Evolutionary conservation across 1,140 invertebrate species (phyloP), one percentile per base, ranked within the genome.

Genomic region (Calephelis virginiensis): DNA sequence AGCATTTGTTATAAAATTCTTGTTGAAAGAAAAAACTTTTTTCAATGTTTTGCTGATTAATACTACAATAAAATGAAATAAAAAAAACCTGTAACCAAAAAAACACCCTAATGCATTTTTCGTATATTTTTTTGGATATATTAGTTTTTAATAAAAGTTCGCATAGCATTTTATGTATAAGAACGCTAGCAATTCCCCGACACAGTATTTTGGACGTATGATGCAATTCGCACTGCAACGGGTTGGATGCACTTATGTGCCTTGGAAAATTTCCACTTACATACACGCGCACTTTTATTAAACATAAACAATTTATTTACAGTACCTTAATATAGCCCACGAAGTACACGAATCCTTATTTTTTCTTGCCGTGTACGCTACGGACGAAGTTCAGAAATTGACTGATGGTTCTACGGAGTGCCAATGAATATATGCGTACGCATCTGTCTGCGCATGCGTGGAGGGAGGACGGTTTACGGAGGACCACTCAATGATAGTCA

Each of bases 391-490:
- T 77, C 74, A 71, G 67, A 74, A 70, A 86, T 85, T 84, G 86
- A 89, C 84, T 89, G 84, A 71, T 80, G 72, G 61, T 78, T 73
- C 72, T 65, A 61, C 76, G 63, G 71, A 74, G 78, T 75, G 85
- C 66, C 69, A 76, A 73, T 76, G 80, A 77, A 86, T 89, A 76
- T 86, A 89, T 86, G 85, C 82, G 86, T 81, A 83, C 86, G 86
- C 86, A 86, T 82, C 80, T 81, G 74, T 64, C 59, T 75, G 78
- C 83, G 83, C 82, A 14, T 86, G 83, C 83, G 83, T 75, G 66
- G 84, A 76, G 80, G 85, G 80, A 81, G 79, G 76, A 77, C 75
- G 64, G 68, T 46, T 63, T 74, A 73, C 70, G 62, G 64, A 71
- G 66, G 56, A 43, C 72, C 69, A 64, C 60, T 48, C 64, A 61